Percentiles rank a stretch among this genome's conserved stretches.
Evolutionary conservation across 2,797 vertebrate species (phyloP).

Genomic region (Eidolon dupreanum): DNA sequence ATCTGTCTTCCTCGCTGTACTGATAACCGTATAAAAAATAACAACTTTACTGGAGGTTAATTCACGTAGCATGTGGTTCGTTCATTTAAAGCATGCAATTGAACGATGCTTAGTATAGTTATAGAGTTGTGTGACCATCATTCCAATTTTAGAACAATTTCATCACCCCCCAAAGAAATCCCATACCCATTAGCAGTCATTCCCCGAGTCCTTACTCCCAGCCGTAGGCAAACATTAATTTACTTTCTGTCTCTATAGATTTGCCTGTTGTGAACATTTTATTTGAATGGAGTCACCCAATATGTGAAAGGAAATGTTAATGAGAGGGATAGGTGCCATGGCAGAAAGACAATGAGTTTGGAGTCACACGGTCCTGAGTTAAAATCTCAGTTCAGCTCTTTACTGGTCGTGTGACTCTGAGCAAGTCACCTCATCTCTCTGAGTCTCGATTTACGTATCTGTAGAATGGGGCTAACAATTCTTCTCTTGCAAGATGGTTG

Average conservation of each 20-base stretch:
- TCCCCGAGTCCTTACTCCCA: no score
- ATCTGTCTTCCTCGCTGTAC: not conserved
- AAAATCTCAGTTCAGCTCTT: not conserved
- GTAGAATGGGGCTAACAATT: not conserved
- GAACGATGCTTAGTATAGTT: not conserved
- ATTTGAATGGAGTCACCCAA: not conserved
- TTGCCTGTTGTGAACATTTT: not conserved
- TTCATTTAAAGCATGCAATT: not conserved
- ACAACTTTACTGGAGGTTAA: not conserved
- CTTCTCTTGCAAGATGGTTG: not conserved
- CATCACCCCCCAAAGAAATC: not conserved
- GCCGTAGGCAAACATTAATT: not conserved
- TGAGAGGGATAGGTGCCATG: not conserved
- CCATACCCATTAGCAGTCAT: not conserved
- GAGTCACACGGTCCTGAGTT: not conserved
- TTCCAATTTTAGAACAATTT: not conserved
- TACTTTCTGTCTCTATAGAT: not conserved
- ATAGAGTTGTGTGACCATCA: not conserved
- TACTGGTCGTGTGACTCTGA: not conserved
- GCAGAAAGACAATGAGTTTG: not conserved
- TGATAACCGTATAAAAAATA: not conserved
- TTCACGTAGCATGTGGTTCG: not conserved
- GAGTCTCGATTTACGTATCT: not conserved
- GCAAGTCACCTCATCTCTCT: not conserved
- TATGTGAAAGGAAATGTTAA: not conserved